A percentile compares a stretch with the other conserved stretches of the same genome.
Conservation (phyloP, 2,888 invertebrate species). For the Chrysolina oricalcia region DNA sequence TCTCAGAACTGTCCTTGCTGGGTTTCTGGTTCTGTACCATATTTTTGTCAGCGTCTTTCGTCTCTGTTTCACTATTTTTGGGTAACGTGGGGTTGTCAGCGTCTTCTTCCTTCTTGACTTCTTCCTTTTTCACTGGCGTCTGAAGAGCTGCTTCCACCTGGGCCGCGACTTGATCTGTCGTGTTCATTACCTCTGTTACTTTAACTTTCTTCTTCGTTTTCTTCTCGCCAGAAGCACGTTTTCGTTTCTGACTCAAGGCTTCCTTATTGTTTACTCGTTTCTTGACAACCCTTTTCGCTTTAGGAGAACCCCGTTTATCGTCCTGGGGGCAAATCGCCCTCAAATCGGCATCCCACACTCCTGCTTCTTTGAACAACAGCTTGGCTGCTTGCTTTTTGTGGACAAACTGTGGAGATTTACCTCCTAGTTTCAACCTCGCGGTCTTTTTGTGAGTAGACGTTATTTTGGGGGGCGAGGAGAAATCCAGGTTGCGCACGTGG, state of each 20-base stretch:
- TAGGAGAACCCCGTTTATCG: slow-evolving; percentile 14
- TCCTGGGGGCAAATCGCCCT: slow-evolving; percentile 43
- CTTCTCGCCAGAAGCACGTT: slow-evolving; percentile 29
- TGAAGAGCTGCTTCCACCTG: slow-evolving; percentile 47
- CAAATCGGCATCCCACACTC: slow-evolving; percentile 63
- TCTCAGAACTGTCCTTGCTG: slow-evolving; percentile 55
- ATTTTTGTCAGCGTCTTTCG: slow-evolving; percentile 30
- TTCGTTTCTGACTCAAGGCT: neutral
- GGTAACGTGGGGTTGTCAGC: slow-evolving; percentile 3
- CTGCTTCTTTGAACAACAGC: slow-evolving; percentile 25
- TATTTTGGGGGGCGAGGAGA: slow-evolving; percentile 61
- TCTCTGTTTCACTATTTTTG: slow-evolving; percentile 1
- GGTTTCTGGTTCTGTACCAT: slow-evolving; percentile 61
- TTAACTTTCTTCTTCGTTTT: slow-evolving; percentile 39
- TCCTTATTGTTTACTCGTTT: neutral
- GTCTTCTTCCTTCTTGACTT: neutral
- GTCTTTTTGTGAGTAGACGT: slow-evolving; percentile 44
- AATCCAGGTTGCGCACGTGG: slow-evolving; percentile 64
- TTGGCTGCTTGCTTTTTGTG: slow-evolving; percentile 47
- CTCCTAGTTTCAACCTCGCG: slow-evolving; percentile 3
- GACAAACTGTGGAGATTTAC: slow-evolving; percentile 18
- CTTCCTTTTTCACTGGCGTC: slow-evolving; percentile 44
- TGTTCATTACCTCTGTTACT: slow-evolving; percentile 36
- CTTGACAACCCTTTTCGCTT: neutral
- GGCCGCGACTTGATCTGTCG: slow-evolving; percentile 41